Conservation (phyloP, 1,140 invertebrate species). For the Ephestia elutella region DNA sequence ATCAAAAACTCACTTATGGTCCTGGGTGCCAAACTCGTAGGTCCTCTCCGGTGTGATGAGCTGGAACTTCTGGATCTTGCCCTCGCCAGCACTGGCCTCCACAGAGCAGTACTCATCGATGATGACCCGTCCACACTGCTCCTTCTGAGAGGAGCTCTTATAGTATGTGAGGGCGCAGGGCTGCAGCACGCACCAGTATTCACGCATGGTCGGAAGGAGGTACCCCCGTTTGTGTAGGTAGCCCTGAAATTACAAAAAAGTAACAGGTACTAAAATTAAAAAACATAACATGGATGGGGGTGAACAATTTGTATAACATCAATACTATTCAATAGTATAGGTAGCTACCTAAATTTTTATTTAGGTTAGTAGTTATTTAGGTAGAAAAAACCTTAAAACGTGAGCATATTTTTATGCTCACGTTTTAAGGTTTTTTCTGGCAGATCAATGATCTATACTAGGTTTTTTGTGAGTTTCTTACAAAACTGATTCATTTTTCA, state of each 20-base stretch:
- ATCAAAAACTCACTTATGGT: conserved; percentile 79
- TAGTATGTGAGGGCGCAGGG: conserved; percentile 84
- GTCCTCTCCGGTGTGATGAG: conserved; percentile 80
- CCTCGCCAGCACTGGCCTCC: conserved; percentile 75
- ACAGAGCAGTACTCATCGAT: conserved; percentile 80
- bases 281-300: too few relatives aligned
- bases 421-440: too few relatives aligned
- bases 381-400: too few relatives aligned
- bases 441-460: too few relatives aligned
- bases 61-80: conserved; percentile 74
- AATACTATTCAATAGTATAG: too few relatives aligned
- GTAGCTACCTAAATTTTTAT: too few relatives aligned
- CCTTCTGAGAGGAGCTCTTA: conserved; percentile 82
- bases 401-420: too few relatives aligned
- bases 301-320: too few relatives aligned
- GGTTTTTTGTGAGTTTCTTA: too few relatives aligned
- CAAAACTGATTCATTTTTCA: too few relatives aligned
- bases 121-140: conserved; percentile 79
- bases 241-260: conserved; percentile 65
- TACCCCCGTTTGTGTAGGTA: conserved; percentile 83
- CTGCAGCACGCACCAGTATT: conserved; percentile 86
- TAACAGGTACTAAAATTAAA: too few relatives aligned
- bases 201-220: conserved; percentile 82
- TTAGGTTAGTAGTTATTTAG: too few relatives aligned
- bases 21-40: conserved; percentile 80